phyloP scores from a whole-genome alignment of 2,888 invertebrate genomes.

The Tipula confusa region DNA sequence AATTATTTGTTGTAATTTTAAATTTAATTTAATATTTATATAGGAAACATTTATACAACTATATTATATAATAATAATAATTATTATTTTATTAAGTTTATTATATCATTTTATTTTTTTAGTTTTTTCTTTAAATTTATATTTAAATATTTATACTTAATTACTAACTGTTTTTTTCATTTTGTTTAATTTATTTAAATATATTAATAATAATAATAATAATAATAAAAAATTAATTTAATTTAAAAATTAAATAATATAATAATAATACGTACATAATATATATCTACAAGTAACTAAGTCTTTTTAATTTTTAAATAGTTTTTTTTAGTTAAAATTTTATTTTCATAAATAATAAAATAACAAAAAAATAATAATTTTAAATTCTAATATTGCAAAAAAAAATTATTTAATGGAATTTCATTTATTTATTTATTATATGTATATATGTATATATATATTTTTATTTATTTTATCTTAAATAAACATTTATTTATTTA shows the following conservation, averaged over 20 bases:
- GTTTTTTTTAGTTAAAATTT: neutral
- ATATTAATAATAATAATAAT: neutral
- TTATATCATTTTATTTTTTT: too few relatives aligned
- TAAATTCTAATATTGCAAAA: neutral
- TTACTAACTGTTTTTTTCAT: neutral
- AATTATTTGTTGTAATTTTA: neutral
- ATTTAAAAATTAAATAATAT: slow-evolving; percentile 1
- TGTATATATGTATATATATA: neutral
- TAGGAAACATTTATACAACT: slow-evolving; percentile 25
- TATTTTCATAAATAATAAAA: slow-evolving; percentile 3
- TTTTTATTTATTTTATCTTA: slow-evolving; percentile 10
- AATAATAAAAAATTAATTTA: neutral
- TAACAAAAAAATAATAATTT: neutral
- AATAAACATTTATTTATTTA: neutral
- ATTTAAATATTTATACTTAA: neutral
- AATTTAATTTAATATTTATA: slow-evolving; percentile 20
- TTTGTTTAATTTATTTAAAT: slow-evolving; percentile 13
- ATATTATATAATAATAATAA: neutral
- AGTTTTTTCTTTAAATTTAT: too few relatives aligned
- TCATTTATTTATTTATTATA: slow-evolving; percentile 7
- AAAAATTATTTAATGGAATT: slow-evolving; percentile 14
- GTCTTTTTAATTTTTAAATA: neutral
- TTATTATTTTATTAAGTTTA: neutral
- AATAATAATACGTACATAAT: neutral
- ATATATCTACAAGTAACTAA: slow-evolving; percentile 12